Evolutionary conservation across 1,140 invertebrate species (phyloP), one percentile per base, ranked within the genome.

Genomic region (Caerostris darwini): DNA sequence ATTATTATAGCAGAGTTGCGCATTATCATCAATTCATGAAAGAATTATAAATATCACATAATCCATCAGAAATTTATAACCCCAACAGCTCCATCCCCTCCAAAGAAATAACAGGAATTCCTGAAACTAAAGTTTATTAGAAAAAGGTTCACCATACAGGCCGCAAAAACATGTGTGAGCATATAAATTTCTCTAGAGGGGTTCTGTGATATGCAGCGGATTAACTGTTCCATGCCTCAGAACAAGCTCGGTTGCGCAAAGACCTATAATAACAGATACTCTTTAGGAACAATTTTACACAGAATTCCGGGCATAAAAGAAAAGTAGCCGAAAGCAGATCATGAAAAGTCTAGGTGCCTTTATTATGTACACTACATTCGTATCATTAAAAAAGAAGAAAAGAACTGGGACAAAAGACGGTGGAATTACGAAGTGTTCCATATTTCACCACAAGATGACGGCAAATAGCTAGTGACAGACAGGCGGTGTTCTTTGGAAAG

Each of bases 391-490:
- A 53, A 64, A 64, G 17, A 71, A 34, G 50, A 77, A 77, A 77
- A 53, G 14, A 64, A 57, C 8, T 64, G 53, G 50, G 59, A 50
- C 58, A 89, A 77, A 77, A 77, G 69, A 5, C 34, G 19, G 34
- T 12, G 53, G 53, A 67, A 71, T 71, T 69, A 57, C 34, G 61
- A 89, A 89, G 64, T 56, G 64, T 71, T 89, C 87, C 87, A 89
- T 89, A 89, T 89, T 89, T 89, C 87, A 89, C 64, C 53, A 10
- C 50, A 8, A 50, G 64, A 57, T 69, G 69, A 53, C 50, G 34
- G 69, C 8, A 77, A 77, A 53, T 77, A 34, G 61, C 50, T 53
- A 89, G 34, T 89, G 87, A 89, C 64, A 67, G 50, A 50, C 87
- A 61, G 87, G 54, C 12, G 50, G 17, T 54, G 3, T 34, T 77